phyloP scores from a whole-genome alignment of 2,888 invertebrate genomes.

The Cheilosia vulpina region DNA sequence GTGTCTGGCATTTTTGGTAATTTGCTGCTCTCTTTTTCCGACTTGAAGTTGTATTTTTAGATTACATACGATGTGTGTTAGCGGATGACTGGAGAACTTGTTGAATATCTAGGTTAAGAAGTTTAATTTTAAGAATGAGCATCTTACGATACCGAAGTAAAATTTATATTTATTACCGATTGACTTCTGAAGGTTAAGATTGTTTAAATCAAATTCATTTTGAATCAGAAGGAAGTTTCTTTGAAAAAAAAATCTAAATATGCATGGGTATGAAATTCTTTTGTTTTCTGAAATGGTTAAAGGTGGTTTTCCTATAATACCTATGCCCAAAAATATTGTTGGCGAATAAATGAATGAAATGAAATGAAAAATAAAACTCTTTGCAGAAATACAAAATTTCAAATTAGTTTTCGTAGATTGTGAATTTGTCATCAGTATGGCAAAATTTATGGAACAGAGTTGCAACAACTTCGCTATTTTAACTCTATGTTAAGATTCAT shows the following conservation, averaged over 20 bases:
- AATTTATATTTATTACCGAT: not conserved
- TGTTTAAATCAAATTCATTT: not conserved
- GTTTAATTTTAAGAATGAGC: slow-evolving; percentile 36
- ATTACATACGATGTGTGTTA: slow-evolving; percentile 4
- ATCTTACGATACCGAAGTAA: not conserved
- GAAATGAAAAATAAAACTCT: too few relatives aligned
- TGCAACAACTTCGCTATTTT: too few relatives aligned
- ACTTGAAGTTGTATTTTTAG: slow-evolving; percentile 52
- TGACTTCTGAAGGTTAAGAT: not conserved
- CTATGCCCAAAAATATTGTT: too few relatives aligned
- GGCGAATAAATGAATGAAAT: too few relatives aligned
- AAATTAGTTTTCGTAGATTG: too few relatives aligned
- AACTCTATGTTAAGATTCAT: too few relatives aligned
- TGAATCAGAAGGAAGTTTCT: not conserved
- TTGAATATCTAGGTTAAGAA: slow-evolving; percentile 51
- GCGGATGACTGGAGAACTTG: slow-evolving; percentile 46
- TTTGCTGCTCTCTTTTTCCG: slow-evolving; percentile 11
- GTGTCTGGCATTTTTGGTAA: slow-evolving; percentile 25
- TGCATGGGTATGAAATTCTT: too few relatives aligned
- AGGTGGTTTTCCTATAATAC: too few relatives aligned
- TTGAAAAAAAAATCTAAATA: not conserved
- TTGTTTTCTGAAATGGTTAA: not conserved
- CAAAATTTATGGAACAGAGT: too few relatives aligned
- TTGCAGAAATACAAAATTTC: too few relatives aligned
- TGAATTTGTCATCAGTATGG: too few relatives aligned